These are phyloP conservation scores for Alethe diademata DNA, from an alignment of 2,113 vertebrate species.

Conservation along the genomic window DNA sequence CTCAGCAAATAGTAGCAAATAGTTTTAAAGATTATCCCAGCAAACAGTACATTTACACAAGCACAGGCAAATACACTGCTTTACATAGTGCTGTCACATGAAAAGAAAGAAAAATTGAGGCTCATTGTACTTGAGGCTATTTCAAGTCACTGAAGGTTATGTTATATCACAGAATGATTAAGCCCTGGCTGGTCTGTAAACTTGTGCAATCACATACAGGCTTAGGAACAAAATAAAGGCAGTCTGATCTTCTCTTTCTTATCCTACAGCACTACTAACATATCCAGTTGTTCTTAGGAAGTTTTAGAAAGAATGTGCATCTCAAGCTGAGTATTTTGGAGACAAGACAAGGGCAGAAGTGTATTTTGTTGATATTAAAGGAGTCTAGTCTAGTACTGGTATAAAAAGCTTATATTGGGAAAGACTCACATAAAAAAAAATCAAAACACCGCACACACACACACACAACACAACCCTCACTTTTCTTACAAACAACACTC, in stretches of 20 bases:
- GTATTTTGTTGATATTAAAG: neutral
- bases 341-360: neutral
- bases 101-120: neutral
- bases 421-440: neutral
- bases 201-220: neutral
- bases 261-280: neutral
- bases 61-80: neutral
- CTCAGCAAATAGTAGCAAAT: neutral
- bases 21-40: neutral
- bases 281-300: neutral
- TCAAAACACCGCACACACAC: neutral
- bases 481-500: neutral
- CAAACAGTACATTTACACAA: neutral
- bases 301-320: neutral
- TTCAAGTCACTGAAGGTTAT: neutral
- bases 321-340: neutral
- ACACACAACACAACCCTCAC: rapidly evolving
- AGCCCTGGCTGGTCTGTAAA: neutral
- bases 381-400: neutral
- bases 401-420: neutral
- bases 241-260: neutral
- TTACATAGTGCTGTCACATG: neutral
- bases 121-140: neutral
- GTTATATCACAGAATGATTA: neutral
- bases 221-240: neutral